Conservation (phyloP, 2,113 vertebrate species). For the Oryzias curvinotus region DNA sequence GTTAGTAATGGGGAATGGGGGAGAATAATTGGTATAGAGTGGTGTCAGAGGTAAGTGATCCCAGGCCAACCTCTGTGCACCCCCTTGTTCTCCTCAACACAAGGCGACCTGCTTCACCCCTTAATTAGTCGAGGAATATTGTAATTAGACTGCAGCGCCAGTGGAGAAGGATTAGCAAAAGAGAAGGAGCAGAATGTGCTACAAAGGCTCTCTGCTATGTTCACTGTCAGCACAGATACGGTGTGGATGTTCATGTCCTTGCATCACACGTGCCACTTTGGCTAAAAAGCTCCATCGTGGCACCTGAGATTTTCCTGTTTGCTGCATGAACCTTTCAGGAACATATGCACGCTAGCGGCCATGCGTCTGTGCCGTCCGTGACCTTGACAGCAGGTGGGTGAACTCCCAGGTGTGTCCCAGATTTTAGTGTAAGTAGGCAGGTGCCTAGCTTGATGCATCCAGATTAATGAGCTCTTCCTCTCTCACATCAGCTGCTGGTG, state of each 20-base stretch:
- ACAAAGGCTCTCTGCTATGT: not conserved
- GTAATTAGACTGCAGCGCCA: slow-evolving; percentile 79
- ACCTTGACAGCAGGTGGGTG: slow-evolving; percentile 68
- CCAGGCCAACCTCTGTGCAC: slow-evolving; percentile 67
- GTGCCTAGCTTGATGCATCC: slow-evolving; percentile 55
- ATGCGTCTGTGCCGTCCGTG: slow-evolving; percentile 31
- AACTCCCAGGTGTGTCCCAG: slow-evolving; percentile 76
- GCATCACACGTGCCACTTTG: slow-evolving; percentile 2
- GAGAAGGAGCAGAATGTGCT: slow-evolving; percentile 21
- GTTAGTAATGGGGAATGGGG: slow-evolving; percentile 25
- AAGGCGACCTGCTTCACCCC: slow-evolving; percentile 76
- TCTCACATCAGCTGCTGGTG: slow-evolving; percentile 62
- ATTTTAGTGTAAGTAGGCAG: slow-evolving; percentile 70
- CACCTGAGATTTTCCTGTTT: slow-evolving; percentile 9
- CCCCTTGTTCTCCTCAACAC: slow-evolving; percentile 71
- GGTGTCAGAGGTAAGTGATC: slow-evolving; percentile 73
- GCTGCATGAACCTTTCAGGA: slow-evolving; percentile 2
- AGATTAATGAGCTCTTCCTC: slow-evolving; percentile 74
- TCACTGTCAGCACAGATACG: not conserved
- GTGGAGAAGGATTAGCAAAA: slow-evolving; percentile 74
- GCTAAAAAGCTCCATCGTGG: slow-evolving; percentile 5
- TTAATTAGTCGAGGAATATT: slow-evolving; percentile 88
- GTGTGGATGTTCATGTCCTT: slow-evolving; percentile 18
- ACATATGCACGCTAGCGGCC: slow-evolving; percentile 12
- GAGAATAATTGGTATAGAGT: slow-evolving; percentile 71